These are phyloP conservation scores for Apaloderma vittatum DNA, from an alignment of 2,113 vertebrate genomes.

Conservation along the genomic window DNA sequence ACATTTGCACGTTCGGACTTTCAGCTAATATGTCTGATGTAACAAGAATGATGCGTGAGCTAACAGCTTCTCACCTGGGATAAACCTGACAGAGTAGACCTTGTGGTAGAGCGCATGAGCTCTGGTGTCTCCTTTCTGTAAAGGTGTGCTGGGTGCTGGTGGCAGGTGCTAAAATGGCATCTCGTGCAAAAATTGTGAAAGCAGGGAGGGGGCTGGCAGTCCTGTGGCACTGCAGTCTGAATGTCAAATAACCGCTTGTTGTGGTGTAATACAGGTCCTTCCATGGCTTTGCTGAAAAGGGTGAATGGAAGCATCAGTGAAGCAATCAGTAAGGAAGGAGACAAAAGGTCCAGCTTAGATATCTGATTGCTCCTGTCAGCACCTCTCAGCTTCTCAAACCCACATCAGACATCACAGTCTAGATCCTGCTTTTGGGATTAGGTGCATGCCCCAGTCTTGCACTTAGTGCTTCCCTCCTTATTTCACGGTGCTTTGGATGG, in stretches of 20 bases:
- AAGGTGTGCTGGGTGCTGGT: neutral
- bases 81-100: neutral
- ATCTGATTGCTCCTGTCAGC: neutral
- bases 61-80: neutral
- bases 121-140: neutral
- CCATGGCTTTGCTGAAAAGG: neutral
- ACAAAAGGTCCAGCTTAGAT: neutral
- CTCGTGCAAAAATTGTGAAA: neutral
- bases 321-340: neutral
- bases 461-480: neutral
- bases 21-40: neutral
- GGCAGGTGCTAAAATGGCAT: neutral
- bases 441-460: neutral
- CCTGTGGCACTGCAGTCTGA: neutral
- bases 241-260: neutral
- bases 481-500: neutral
- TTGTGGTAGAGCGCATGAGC: neutral
- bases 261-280: neutral
- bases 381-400: neutral
- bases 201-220: neutral
- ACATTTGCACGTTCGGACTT: neutral
- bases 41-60: fast-evolving
- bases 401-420: no score
- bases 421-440: neutral
- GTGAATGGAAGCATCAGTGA: neutral